Percentiles rank a stretch among this genome's conserved stretches.
These are phyloP conservation scores for Panthera leo DNA, from an alignment of 2,113 vertebrate genomes.

Conservation along the genomic window DNA sequence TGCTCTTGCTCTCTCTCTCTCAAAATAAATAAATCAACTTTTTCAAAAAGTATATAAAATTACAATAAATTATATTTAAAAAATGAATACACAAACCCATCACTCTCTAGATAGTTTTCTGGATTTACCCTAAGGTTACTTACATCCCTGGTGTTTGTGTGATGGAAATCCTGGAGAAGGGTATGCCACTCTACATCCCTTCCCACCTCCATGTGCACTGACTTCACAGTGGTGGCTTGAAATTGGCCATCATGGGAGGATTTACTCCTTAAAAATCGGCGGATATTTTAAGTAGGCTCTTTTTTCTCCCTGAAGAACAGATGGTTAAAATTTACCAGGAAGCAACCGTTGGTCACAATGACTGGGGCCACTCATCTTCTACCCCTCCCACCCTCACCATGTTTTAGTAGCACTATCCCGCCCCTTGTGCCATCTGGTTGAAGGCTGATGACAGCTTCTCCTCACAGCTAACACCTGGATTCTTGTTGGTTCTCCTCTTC, in stretches of 20 bases:
- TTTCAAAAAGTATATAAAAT: neutral
- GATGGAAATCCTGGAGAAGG: neutral
- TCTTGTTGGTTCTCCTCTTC: neutral
- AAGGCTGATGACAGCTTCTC: neutral
- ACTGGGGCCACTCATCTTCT: neutral
- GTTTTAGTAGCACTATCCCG: neutral
- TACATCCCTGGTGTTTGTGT: neutral
- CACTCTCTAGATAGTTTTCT: neutral
- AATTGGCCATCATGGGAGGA: neutral
- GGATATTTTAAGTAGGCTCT: neutral
- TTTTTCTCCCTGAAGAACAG: neutral
- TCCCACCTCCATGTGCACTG: neutral
- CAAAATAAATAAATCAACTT: no score
- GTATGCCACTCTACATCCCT: neutral
- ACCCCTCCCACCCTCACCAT: fast-evolving
- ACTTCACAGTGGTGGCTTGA: neutral
- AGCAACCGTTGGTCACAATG: neutral
- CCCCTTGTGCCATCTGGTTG: neutral
- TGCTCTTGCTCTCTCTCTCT: no score
- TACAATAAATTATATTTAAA: neutral
- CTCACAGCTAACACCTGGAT: neutral
- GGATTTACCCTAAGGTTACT: neutral
- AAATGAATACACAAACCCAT: neutral
- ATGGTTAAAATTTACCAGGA: neutral
- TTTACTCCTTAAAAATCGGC: neutral